These are phyloP conservation scores for Harpagifer antarcticus DNA, from an alignment of 2,797 vertebrate species.

Conservation along the genomic window DNA sequence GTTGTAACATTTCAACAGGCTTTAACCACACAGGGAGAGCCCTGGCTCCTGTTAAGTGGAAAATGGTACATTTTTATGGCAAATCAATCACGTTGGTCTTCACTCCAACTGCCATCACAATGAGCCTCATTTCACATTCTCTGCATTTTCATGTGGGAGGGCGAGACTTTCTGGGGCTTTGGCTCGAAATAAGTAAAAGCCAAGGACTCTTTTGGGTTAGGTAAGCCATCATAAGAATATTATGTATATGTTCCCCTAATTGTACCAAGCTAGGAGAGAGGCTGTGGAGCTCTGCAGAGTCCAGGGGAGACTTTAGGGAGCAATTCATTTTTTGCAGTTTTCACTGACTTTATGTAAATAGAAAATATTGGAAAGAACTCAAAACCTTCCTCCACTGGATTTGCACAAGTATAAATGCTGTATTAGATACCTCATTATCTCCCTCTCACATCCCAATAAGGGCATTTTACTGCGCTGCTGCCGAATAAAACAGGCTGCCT, in stretches of 20 bases:
- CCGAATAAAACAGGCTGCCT: conserved; percentile 56
- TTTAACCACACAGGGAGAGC: conserved; percentile 58
- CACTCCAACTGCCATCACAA: conserved; percentile 71
- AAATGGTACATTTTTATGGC: conserved; percentile 75
- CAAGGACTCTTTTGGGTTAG: conserved; percentile 64
- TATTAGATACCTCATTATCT: conserved; percentile 50
- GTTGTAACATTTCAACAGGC: conserved; percentile 39
- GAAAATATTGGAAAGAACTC: conserved; percentile 55
- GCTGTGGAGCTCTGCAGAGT: conserved; percentile 45
- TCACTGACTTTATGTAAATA: conserved; percentile 67
- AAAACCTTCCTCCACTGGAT: conserved; percentile 26
- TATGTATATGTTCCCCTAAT: conserved; percentile 74
- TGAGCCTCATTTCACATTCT: conserved; percentile 80
- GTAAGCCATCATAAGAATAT: conserved; percentile 76
- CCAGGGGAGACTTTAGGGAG: conserved; percentile 61
- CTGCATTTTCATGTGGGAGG: conserved; percentile 78
- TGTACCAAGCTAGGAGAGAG: conserved; percentile 60
- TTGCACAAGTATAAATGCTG: conserved; percentile 13
- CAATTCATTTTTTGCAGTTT: conserved; percentile 63
- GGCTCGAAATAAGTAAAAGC: conserved; percentile 53
- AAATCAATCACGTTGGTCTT: conserved; percentile 81
- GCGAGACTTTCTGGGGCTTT: conserved; percentile 59
- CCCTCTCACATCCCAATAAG: conserved; percentile 59
- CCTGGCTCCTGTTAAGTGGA: conserved; percentile 77
- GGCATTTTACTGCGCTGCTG: conserved; percentile 53